Conservation (phyloP, 1,140 invertebrate genomes). For the Laupala kohalensis region DNA sequence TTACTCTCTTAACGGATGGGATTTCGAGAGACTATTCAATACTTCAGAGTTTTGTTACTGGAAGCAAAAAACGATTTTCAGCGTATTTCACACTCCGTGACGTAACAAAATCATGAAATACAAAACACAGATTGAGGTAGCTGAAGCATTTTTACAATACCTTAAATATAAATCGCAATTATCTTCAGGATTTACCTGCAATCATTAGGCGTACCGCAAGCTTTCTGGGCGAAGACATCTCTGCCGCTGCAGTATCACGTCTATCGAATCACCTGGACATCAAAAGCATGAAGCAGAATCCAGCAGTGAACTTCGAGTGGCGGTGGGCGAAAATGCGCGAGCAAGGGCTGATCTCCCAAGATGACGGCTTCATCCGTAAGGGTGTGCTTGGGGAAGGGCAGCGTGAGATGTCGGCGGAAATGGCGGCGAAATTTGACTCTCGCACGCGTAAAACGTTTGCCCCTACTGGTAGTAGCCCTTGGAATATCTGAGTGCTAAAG, state of each 20-base stretch:
- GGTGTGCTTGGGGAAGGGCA: background rate
- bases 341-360: background rate
- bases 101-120: no score
- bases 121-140: no score
- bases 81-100: no score
- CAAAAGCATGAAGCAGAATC: constrained; percentile 51
- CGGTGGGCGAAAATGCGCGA: constrained; percentile 15
- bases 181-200: constrained; percentile 33
- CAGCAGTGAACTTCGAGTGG: constrained; percentile 1
- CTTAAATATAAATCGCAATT: background rate
- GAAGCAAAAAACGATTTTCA: no score
- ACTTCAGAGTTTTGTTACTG: no score
- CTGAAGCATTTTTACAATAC: no score
- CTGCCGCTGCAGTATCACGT: constrained; percentile 32
- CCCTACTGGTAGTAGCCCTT: background rate
- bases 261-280: constrained; percentile 47
- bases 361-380: background rate
- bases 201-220: constrained; percentile 39
- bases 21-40: no score
- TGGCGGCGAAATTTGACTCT: background rate
- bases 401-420: constrained; percentile 1
- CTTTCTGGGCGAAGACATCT: constrained; percentile 40
- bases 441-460: background rate
- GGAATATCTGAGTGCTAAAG: background rate
- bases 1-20: no score